Conservation (phyloP, 2,113 vertebrate species). For the Pterocles burchelli region DNA sequence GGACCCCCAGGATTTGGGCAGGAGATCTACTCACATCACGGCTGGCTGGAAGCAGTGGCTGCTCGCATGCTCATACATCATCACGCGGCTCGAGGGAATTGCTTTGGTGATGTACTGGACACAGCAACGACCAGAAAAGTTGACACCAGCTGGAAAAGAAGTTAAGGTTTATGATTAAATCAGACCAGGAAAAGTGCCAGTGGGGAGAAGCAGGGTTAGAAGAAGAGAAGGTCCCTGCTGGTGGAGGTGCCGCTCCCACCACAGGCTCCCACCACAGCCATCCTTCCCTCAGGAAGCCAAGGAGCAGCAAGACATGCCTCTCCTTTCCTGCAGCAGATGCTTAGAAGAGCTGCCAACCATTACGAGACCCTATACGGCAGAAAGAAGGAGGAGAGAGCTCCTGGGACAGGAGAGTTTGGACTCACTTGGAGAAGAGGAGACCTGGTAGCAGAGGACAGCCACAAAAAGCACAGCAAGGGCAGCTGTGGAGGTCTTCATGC, state of each 20-base stretch:
- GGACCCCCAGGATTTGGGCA: neutral
- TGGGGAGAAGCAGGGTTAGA: neutral
- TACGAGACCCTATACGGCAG: neutral
- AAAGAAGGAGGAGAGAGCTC: neutral
- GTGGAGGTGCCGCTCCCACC: neutral
- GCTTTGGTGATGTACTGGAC: accelerated
- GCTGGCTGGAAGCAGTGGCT: neutral
- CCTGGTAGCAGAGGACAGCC: neutral
- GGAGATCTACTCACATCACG: conserved; percentile 4
- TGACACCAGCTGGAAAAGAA: neutral
- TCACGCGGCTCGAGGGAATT: accelerated
- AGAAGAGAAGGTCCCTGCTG: neutral
- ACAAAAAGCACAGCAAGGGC: neutral
- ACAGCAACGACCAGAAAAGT: neutral
- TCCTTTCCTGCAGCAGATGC: neutral
- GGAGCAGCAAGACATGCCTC: neutral
- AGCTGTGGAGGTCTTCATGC: conserved; percentile 15
- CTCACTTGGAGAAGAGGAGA: neutral
- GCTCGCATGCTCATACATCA: neutral
- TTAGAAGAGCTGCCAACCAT: neutral
- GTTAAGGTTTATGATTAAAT: neutral
- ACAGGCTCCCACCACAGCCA: neutral
- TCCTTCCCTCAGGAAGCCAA: neutral
- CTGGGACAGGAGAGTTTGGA: neutral
- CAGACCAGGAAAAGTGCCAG: neutral